These are phyloP conservation scores for Paraescarpia echinospica DNA, from an alignment of 1,140 invertebrate genomes.

Conservation along the genomic window DNA sequence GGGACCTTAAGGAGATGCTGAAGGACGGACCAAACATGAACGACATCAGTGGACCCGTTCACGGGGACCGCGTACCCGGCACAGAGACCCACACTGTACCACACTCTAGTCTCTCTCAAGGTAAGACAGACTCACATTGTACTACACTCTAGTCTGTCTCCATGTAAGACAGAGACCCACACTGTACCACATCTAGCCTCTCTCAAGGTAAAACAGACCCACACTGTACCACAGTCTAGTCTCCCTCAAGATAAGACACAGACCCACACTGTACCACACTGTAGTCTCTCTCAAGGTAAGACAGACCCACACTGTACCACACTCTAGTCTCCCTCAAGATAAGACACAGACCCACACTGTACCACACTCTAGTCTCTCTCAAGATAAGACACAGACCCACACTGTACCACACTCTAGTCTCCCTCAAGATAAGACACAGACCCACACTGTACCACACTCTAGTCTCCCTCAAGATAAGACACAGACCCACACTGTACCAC, in stretches of 20 bases:
- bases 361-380: not conserved
- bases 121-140: not conserved
- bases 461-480: not conserved
- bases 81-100: not conserved
- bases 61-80: conserved; percentile 63
- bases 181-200: not conserved
- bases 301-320: not conserved
- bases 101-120: not conserved
- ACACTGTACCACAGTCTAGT: not conserved
- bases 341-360: not conserved
- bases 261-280: not conserved
- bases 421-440: not conserved
- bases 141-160: not conserved
- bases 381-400: not conserved
- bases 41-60: conserved; percentile 74
- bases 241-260: not conserved
- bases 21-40: conserved; percentile 80
- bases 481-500: not conserved
- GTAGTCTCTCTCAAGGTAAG: not conserved
- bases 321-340: not conserved
- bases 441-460: not conserved
- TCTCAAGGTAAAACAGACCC: not conserved
- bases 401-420: not conserved
- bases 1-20: conserved; percentile 84
- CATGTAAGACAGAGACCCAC: not conserved